These are phyloP conservation scores for Nesogale talazaci DNA, from an alignment of 2,113 vertebrate genomes.

Conservation along the genomic window DNA sequence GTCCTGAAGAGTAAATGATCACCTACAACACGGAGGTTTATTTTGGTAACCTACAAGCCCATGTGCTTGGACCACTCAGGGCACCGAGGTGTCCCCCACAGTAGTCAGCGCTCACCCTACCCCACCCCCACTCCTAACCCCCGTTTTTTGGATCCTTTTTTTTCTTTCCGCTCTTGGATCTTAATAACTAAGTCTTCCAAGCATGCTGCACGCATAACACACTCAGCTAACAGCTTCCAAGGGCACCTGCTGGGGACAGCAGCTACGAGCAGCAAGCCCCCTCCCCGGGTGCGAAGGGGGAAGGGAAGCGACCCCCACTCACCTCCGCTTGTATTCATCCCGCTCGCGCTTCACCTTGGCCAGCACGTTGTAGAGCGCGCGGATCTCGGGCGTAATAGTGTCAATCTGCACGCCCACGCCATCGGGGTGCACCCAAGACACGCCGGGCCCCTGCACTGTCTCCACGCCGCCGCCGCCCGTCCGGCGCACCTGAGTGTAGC, in stretches of 20 bases:
- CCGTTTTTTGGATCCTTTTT: no score
- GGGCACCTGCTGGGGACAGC: constrained; percentile 51
- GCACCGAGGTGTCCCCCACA: not conserved
- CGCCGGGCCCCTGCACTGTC: constrained; percentile 91
- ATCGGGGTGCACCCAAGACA: constrained; percentile 96
- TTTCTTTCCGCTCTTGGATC: not conserved
- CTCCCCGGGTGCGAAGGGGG: not conserved
- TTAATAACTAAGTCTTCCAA: not conserved
- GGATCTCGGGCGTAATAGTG: constrained; percentile 98
- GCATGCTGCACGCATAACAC: not conserved
- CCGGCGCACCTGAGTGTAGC: constrained; percentile 91
- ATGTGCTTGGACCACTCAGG: not conserved
- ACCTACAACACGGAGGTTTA: not conserved
- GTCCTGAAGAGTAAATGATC: constrained; percentile 18
- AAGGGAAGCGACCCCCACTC: constrained; percentile 83
- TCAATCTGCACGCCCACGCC: constrained; percentile 99
- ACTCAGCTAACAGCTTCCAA: not conserved
- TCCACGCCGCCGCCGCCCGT: constrained; percentile 89
- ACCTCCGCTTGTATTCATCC: constrained; percentile 96
- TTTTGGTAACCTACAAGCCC: constrained; percentile 50
- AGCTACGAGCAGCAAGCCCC: no score
- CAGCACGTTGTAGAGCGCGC: constrained; percentile 98
- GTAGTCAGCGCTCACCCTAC: no score
- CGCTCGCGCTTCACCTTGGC: constrained; percentile 97
- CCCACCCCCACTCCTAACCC: no score